Evolutionary conservation across 2,113 vertebrate species (phyloP).

Genomic region (Prochilodus magdalenae): DNA sequence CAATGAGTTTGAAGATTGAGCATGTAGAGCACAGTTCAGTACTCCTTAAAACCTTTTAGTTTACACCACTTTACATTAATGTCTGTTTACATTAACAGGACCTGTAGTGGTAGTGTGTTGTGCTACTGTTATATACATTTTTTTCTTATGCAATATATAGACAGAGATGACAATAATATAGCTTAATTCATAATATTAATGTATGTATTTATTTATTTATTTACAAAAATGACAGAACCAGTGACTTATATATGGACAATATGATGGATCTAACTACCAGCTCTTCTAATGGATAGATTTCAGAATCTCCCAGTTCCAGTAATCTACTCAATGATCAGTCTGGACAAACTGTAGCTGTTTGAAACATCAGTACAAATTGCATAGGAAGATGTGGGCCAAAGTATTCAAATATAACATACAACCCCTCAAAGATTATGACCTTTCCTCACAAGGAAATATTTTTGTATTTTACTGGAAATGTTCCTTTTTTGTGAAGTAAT

Average conservation of each 20-base stretch:
- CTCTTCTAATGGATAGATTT: not conserved
- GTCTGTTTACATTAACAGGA: not conserved
- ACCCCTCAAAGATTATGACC: not conserved
- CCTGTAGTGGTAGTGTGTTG: constrained; percentile 4
- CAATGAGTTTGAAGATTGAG: constrained; percentile 79
- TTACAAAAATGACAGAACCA: not conserved
- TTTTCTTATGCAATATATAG: not conserved
- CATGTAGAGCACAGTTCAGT: not conserved
- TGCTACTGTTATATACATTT: not conserved
- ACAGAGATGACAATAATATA: not conserved
- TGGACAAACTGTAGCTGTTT: constrained; percentile 9
- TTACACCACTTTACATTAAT: not conserved
- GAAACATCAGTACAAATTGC: constrained; percentile 14
- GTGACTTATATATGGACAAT: not conserved
- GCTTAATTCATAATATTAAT: constrained; percentile 10
- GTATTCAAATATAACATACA: constrained; percentile 21
- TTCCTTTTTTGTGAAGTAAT: constrained; percentile 47
- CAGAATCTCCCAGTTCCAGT: constrained; percentile 4
- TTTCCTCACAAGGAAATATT: not conserved
- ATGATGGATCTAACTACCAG: not conserved
- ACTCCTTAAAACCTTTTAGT: constrained; percentile 3
- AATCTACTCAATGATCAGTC: constrained; percentile 25
- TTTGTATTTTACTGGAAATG: constrained; percentile 42
- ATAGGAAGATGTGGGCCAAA: constrained; percentile 16
- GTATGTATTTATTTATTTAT: not conserved